Percentiles rank a stretch among this genome's conserved stretches.
Conservation (phyloP, 2,113 vertebrate species). For the Fulmarus glacialis region DNA sequence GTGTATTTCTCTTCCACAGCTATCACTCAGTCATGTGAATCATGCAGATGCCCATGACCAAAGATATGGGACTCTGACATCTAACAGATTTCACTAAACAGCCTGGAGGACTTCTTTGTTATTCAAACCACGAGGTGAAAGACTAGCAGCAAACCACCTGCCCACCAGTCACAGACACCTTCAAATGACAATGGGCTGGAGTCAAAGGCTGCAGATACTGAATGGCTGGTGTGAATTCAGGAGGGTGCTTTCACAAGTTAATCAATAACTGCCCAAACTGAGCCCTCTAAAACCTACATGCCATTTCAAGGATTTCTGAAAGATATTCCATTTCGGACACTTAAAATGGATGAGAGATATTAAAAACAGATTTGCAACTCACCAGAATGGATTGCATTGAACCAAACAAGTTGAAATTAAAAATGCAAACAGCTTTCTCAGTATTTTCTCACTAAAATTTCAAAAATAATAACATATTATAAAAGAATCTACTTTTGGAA, state of each 20-base stretch:
- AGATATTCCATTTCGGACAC: not conserved
- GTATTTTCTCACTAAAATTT: not conserved
- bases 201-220: not conserved
- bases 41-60: not conserved
- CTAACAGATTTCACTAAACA: not conserved
- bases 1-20: not conserved
- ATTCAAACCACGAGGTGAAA: constrained; percentile 7
- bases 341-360: not conserved
- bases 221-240: not conserved
- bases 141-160: not conserved
- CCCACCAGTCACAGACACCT: not conserved
- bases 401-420: not conserved
- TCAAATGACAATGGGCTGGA: not conserved
- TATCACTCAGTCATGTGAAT: not conserved
- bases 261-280: not conserved
- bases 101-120: constrained; percentile 2
- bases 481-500: too few species aligned
- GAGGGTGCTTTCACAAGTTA: not conserved
- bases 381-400: not conserved
- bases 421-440: not conserved
- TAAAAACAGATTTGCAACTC: not conserved
- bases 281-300: not conserved
- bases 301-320: not conserved
- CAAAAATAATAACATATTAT: not conserved
- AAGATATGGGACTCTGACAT: not conserved